A percentile compares a stretch with the other conserved stretches of the same genome.
phyloP scores from a whole-genome alignment of 2,113 vertebrate species.

The Raja brachyura region DNA sequence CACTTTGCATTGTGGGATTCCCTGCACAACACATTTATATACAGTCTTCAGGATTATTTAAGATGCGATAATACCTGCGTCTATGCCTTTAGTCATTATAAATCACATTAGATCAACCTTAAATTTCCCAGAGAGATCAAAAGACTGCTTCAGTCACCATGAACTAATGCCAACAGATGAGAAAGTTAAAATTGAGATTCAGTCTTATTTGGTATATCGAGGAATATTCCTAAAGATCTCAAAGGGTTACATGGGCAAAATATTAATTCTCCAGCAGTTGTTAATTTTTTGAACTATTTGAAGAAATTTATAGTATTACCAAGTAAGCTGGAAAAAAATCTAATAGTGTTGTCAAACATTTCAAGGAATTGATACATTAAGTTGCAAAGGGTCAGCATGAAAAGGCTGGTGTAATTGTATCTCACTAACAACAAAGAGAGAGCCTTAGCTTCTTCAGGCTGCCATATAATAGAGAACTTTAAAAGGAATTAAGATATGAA shows the following conservation, averaged over 20 bases:
- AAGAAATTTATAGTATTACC: neutral
- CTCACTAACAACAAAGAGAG: constrained; percentile 48
- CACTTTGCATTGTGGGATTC: too few relatives aligned
- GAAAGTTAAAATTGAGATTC: neutral
- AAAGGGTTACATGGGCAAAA: neutral
- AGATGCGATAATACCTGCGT: neutral
- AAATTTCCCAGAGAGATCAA: neutral
- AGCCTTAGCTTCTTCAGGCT: constrained; percentile 54
- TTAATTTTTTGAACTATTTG: constrained; percentile 22
- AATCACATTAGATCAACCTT: neutral
- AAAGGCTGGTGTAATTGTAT: constrained; percentile 61
- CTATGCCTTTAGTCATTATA: neutral
- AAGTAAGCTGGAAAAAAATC: constrained; percentile 1
- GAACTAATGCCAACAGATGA: neutral
- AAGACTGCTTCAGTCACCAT: neutral
- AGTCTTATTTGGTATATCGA: neutral
- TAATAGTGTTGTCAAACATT: constrained; percentile 34
- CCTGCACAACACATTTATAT: too few relatives aligned
- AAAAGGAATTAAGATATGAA: constrained; percentile 59
- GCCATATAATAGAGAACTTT: constrained; percentile 57
- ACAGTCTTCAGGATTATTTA: neutral
- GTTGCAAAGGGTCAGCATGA: constrained; percentile 55
- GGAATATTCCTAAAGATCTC: neutral
- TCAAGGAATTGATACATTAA: neutral
- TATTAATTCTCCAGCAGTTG: constrained; percentile 13